phyloP scores from a whole-genome alignment of 1,140 invertebrate genomes.

The Bombus waltoni region DNA sequence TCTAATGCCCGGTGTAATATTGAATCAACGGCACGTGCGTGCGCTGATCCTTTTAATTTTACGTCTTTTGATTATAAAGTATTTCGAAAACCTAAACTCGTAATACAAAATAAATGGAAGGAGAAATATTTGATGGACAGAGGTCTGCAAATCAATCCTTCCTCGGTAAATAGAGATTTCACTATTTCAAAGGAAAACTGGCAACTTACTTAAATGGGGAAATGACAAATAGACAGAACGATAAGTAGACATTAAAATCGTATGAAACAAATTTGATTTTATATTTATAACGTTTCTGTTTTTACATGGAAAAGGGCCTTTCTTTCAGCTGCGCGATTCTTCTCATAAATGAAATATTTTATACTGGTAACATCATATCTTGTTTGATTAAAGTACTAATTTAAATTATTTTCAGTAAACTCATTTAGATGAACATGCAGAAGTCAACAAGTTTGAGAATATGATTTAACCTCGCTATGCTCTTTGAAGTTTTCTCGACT shows the following conservation, averaged over 20 bases:
- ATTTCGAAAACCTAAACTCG: neutral
- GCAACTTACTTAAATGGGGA: too few species aligned
- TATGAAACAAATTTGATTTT: neutral
- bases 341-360: neutral
- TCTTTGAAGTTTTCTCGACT: neutral
- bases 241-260: neutral
- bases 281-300: neutral
- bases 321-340: neutral
- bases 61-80: neutral
- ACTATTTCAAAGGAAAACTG: too few species aligned
- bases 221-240: too few species aligned
- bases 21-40: neutral
- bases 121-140: too few species aligned
- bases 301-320: neutral
- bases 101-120: neutral
- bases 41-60: neutral
- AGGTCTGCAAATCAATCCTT: neutral
- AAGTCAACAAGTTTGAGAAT: neutral
- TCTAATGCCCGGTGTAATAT: slow-evolving; percentile 23
- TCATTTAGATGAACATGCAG: neutral
- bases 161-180: neutral
- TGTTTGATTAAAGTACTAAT: neutral
- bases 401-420: neutral
- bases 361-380: neutral
- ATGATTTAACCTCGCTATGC: neutral